Percentiles rank a stretch among this genome's conserved stretches.
These are phyloP conservation scores for Probaryconus sp. DNA, from an alignment of 1,140 invertebrate genomes.

Conservation along the genomic window DNA sequence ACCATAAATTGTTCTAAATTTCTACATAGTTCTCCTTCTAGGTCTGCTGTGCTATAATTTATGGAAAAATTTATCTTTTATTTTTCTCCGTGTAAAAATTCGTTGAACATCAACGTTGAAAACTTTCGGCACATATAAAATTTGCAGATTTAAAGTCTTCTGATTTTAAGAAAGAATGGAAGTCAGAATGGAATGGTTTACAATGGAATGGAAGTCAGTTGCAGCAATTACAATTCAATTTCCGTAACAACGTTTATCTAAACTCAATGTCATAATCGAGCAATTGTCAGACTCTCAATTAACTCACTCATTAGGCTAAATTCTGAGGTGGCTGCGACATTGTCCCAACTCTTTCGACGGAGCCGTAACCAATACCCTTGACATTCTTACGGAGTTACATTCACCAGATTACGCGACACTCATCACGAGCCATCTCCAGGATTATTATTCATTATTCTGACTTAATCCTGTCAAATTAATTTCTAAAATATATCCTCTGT, in stretches of 20 bases:
- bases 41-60: too few species aligned
- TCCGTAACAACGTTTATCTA: conserved; percentile 73
- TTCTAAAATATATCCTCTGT: conserved; percentile 41
- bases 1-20: too few species aligned
- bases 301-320: conserved; percentile 73
- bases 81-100: too few species aligned
- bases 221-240: conserved; percentile 75
- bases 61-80: too few species aligned
- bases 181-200: too few species aligned
- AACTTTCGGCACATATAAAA: too few species aligned
- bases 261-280: conserved; percentile 71
- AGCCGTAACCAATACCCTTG: conserved; percentile 70
- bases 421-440: conserved; percentile 57
- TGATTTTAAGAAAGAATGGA: too few species aligned
- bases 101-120: too few species aligned
- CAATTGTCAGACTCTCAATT: conserved; percentile 69
- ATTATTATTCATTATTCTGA: conserved; percentile 59
- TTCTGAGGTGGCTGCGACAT: conserved; percentile 64
- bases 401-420: conserved; percentile 60
- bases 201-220: too few species aligned
- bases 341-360: conserved; percentile 63
- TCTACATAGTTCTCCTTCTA: too few species aligned
- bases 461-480: conserved; percentile 38
- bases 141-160: too few species aligned
- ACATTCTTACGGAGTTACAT: conserved; percentile 70